Evolutionary conservation across 2,797 vertebrate genomes (phyloP).

Genomic region (Acanthornis magna): DNA sequence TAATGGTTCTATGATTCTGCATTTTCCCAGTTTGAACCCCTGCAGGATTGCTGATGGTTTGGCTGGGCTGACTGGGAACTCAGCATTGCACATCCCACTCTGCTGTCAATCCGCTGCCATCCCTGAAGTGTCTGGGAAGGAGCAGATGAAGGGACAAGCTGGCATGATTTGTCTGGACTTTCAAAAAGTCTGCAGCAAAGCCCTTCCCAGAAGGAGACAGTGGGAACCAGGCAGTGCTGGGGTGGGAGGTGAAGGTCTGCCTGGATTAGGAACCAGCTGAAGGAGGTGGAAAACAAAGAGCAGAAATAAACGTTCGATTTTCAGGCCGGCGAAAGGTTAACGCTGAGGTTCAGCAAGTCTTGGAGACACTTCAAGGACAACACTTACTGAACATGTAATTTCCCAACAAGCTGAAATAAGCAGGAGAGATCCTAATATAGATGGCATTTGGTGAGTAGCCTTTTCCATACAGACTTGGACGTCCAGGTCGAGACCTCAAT

Average conservation of each 20-base stretch:
- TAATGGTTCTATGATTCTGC: background rate
- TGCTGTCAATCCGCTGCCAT: fast-evolving
- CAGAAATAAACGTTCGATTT: conserved; percentile 26
- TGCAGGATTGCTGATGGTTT: background rate
- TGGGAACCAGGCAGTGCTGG: background rate
- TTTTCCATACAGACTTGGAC: conserved; percentile 38
- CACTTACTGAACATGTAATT: conserved; percentile 46
- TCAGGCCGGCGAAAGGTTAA: conserved; percentile 46
- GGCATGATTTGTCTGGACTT: background rate
- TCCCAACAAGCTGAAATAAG: conserved; percentile 54
- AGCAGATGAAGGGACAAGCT: background rate
- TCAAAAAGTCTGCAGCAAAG: background rate
- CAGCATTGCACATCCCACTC: background rate
- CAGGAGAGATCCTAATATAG: conserved; percentile 62
- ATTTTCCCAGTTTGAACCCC: background rate
- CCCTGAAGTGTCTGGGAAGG: background rate
- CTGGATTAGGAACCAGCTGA: conserved; percentile 7
- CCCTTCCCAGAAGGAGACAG: background rate
- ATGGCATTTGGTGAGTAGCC: conserved; percentile 50
- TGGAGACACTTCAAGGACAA: conserved; percentile 51
- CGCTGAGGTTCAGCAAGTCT: background rate
- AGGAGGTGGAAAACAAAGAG: conserved; percentile 27
- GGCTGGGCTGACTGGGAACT: background rate
- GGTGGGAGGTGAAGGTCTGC: background rate
- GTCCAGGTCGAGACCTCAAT: conserved; percentile 65